Evolutionary conservation across 2,113 vertebrate genomes (phyloP), one percentile per base, ranked within the genome.

Genomic region (Oceanodroma tethys): DNA sequence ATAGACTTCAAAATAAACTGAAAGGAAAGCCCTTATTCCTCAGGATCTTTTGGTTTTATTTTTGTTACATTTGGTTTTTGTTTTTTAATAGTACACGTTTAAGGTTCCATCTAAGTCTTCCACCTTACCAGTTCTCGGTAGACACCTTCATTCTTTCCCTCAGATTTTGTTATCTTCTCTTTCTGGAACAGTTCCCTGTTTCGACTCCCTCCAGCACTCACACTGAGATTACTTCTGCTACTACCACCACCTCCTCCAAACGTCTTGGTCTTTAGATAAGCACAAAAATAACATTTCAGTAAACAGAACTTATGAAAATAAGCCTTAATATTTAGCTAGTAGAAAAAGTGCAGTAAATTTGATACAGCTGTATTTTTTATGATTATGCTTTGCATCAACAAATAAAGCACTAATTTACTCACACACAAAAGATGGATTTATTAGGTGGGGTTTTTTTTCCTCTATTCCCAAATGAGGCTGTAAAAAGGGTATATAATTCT

Each of bases 161-260:
- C 99, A 48, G 97, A 91, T 96, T 98, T 98, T 97, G 97, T 96
- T 63, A 94, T 91, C 95, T 98, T 98, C 94, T 99, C 99, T 85
- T 98, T 99, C 81, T 99, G 99, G 98, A 98, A 98, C 16, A 98
- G 96, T 66, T 99, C 99, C 94, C 98, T 98, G 84, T 95, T 98
- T 91, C 98, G 99, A 95, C 97, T 99, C 56, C 98, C 98, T 96
- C 97, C 98, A 95, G 98, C 84, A 53, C 81, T 98, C 36, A 97
- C 98, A 93, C 92, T 98, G 88, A 99, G 98, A 98, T 99, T 99
- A 97, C 98, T 98, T 94, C 99, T 98, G 70, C 98, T 99, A 78
- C 98, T 99, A 71, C 99, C 99, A 87, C 99, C 99, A 81, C 99
- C 99, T 76, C 99, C 99, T 81, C 99, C 99, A 97, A 99, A 99